Evolutionary conservation across 1,140 invertebrate genomes (phyloP).

Genomic region (Contarinia nasturtii): DNA sequence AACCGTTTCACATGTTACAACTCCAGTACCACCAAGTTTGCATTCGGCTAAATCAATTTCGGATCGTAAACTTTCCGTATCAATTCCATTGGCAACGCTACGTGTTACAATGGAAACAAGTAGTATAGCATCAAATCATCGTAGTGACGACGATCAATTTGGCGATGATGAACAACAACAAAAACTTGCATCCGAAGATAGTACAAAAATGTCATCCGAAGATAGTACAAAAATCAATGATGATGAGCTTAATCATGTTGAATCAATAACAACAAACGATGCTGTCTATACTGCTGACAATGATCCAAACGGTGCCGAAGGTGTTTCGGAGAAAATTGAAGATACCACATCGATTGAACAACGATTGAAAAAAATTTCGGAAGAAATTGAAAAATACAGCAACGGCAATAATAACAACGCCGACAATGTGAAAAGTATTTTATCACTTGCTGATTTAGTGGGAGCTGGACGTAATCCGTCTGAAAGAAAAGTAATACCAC

Average conservation of each 20-base stretch:
- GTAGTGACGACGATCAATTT: slow-evolving; percentile 2
- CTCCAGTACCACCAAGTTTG: no score
- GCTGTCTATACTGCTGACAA: neutral
- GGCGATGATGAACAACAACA: neutral
- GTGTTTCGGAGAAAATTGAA: slow-evolving; percentile 2
- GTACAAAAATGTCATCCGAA: neutral
- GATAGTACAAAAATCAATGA: neutral
- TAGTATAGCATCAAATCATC: no score
- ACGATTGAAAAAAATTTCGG: slow-evolving; percentile 21
- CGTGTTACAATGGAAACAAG: no score
- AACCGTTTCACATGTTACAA: no score
- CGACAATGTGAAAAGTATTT: slow-evolving; percentile 17
- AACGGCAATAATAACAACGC: slow-evolving; percentile 6
- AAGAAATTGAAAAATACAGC: slow-evolving; percentile 21
- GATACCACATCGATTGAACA: slow-evolving; percentile 20
- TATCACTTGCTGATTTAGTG: slow-evolving; percentile 21
- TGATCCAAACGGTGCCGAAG: neutral
- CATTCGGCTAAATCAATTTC: no score
- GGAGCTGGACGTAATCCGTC: slow-evolving; percentile 20
- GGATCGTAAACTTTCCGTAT: no score
- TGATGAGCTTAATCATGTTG: neutral
- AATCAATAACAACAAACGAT: neutral
- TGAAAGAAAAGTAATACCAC: slow-evolving; percentile 20
- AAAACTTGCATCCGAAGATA: neutral
- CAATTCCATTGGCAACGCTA: no score